Percentiles rank a stretch among this genome's conserved stretches.
Evolutionary conservation across 2,113 vertebrate genomes (phyloP).

Genomic region (Aptenodytes patagonicus): DNA sequence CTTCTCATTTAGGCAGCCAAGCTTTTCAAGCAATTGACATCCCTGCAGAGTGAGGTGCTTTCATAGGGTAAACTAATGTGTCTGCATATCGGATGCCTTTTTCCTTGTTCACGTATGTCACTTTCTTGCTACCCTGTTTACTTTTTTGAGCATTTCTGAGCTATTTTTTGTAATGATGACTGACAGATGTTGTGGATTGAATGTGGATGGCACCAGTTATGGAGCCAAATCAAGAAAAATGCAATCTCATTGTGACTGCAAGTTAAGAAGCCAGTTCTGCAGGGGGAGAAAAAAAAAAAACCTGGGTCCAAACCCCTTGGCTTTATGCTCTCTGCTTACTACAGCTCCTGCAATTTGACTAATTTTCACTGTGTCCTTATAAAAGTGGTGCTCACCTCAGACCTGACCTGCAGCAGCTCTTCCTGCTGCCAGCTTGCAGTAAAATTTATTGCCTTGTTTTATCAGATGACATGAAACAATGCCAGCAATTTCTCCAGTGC

Average conservation of each 20-base stretch:
- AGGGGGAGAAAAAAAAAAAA: not conserved
- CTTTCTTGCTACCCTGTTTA: not conserved
- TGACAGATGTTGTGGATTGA: not conserved
- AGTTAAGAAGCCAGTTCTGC: not conserved
- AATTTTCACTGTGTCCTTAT: conserved; percentile 22
- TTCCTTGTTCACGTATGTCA: not conserved
- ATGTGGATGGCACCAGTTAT: not conserved
- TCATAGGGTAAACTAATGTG: not conserved
- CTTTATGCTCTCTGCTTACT: not conserved
- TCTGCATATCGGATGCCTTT: not conserved
- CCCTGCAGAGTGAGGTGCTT: not conserved
- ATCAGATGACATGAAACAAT: conserved; percentile 63
- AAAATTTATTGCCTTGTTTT: conserved; percentile 66
- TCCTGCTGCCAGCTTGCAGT: not conserved
- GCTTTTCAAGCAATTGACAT: not conserved
- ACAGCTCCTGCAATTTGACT: not conserved
- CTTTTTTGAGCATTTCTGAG: not conserved
- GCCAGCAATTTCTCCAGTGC: not conserved
- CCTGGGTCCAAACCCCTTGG: not conserved
- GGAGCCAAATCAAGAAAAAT: not conserved
- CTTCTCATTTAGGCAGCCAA: not conserved
- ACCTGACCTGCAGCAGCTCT: conserved; percentile 32
- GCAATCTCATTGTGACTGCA: not conserved
- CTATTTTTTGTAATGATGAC: not conserved
- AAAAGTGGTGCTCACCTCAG: conserved; percentile 34